Evolutionary conservation across 2,113 vertebrate species (phyloP), one percentile per base, ranked within the genome.

Genomic region (Camarhynchus parvulus): DNA sequence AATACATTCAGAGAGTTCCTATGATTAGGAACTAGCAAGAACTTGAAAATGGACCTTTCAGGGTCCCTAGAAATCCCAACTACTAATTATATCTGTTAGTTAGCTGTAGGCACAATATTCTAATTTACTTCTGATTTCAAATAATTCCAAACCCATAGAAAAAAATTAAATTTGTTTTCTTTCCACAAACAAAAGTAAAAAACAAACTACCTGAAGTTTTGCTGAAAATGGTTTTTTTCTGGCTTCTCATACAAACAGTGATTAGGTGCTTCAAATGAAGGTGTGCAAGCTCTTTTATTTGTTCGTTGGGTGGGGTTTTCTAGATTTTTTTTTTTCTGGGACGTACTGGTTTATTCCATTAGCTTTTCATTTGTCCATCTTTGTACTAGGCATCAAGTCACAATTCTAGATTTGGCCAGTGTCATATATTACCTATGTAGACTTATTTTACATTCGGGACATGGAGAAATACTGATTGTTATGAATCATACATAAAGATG

Each of bases 401-500:
- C 47, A 92, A 47, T 49, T 91, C 58, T 64, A 73, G 46, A 89
- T 15, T 87, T 80, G 31, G 35, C 46, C 76, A 92, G 46, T 86
- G 37, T 24, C 33, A 17, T 21, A 7, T 39, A 84, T 90, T 89
- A 83, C 15, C 37, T 44, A 33, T 37, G 31, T 22, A 59, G 27
- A 33, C 75, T 92, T 79, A 76, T 95, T 96, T 84, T 88, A 73
- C 53, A 91, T 90, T 92, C 50, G 14, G 21, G 19, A 72, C 63
- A 25, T n/a, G 50, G 41, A 94, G 28, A 72, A 81, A 62, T 75
- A 78, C 9, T 50, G 42, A 83, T 95, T 84, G 68, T 92, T 96
- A 92, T 82, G 63, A 94, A 92, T 88, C 62, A 83, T 87, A 80
- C 25, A 55, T 68, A 90, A 92, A 53, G 52, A 72, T 11, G 14